phyloP scores from a whole-genome alignment of 2,888 invertebrate species.

The Laspeyria flexula region DNA sequence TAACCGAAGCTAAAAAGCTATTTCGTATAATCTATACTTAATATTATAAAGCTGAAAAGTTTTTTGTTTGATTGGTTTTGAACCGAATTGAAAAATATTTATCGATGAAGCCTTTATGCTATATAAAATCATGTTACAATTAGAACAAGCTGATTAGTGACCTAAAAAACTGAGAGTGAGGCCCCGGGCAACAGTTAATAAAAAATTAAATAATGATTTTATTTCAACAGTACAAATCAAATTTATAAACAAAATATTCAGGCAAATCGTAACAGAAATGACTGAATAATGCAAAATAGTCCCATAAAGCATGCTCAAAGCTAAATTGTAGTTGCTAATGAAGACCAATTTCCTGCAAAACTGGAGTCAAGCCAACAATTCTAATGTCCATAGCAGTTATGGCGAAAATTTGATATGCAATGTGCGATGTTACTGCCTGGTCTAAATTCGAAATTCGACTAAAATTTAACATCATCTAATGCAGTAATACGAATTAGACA shows the following conservation, averaged over 20 bases:
- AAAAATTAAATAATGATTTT: no score
- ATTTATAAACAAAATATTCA: slow-evolving; percentile 3
- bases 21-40: no score
- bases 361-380: slow-evolving; percentile 39
- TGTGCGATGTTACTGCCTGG: slow-evolving; percentile 1
- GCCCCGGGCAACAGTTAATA: no score
- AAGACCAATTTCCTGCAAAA: slow-evolving; percentile 32
- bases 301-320: slow-evolving; percentile 15
- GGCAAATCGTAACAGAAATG: slow-evolving; percentile 16
- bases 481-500: no score
- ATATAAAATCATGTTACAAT: no score
- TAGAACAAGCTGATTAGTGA: no score
- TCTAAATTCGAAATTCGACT: background rate
- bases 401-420: slow-evolving; percentile 25
- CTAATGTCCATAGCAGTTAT: slow-evolving; percentile 25
- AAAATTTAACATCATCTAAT: background rate
- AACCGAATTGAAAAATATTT: no score
- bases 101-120: no score
- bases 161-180: no score
- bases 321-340: slow-evolving; percentile 34
- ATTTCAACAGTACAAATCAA: background rate
- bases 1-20: no score
- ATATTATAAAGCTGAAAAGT: no score
- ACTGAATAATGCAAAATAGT: slow-evolving; percentile 19
- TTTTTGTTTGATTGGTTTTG: no score